These are phyloP conservation scores for Musca domestica DNA, from an alignment of 1,140 invertebrate species.

Conservation along the genomic window DNA sequence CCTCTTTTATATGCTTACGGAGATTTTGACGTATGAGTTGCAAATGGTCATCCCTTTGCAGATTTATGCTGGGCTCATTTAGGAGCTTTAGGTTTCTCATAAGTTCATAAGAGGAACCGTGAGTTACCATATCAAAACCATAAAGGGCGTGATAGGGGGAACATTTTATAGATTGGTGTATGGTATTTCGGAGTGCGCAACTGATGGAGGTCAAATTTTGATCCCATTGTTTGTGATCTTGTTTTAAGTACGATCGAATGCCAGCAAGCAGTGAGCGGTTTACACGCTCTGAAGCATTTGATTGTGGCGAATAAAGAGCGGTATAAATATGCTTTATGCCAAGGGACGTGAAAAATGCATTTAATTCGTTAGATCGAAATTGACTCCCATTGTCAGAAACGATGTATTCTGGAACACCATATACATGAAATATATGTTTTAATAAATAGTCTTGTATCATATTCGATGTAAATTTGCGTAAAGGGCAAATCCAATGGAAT, in stretches of 20 bases:
- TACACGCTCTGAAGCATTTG: neutral
- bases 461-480: slow-evolving; percentile 34
- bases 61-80: neutral
- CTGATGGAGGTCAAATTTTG: neutral
- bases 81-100: neutral
- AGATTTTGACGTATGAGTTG: neutral
- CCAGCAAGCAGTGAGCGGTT: neutral
- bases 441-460: neutral
- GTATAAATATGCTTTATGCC: slow-evolving; percentile 3
- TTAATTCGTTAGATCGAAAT: too few species aligned
- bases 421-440: neutral
- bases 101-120: slow-evolving; percentile 10
- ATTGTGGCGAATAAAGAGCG: slow-evolving; percentile 11
- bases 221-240: neutral
- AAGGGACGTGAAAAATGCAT: neutral
- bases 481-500: slow-evolving; percentile 24
- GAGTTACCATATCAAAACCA: slow-evolving; percentile 22
- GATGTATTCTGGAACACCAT: neutral
- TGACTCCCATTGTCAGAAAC: slow-evolving; percentile 12
- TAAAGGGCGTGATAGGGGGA: slow-evolving; percentile 2
- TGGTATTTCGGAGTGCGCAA: neutral
- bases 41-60: neutral
- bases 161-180: neutral
- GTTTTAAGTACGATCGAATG: neutral
- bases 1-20: neutral